phyloP scores from a whole-genome alignment of 2,797 vertebrate genomes.

The Graptemys geographica region DNA sequence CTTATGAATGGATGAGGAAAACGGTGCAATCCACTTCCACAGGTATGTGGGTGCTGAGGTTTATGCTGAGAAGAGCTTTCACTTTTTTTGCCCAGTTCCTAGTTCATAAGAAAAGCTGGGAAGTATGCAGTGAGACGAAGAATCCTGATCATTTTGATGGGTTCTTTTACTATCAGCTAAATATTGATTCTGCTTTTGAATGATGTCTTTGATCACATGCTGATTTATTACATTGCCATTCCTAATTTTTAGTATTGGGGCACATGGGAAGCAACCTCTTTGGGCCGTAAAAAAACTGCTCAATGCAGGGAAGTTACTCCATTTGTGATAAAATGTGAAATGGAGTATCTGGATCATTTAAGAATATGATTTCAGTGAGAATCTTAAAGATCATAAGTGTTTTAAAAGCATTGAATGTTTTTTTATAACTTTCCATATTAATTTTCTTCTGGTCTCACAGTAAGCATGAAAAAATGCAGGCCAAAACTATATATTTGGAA shows the following conservation, averaged over 20 bases:
- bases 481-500: neutral
- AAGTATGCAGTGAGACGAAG: neutral
- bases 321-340: neutral
- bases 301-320: neutral
- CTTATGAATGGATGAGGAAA: slow-evolving; percentile 97
- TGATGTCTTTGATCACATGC: neutral
- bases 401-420: neutral
- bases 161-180: neutral
- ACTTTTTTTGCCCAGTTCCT: neutral
- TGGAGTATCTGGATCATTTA: neutral
- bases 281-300: neutral
- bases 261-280: neutral
- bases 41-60: slow-evolving; percentile 60
- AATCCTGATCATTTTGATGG: neutral
- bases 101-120: neutral
- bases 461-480: neutral
- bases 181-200: neutral
- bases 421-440: neutral
- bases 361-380: neutral
- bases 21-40: slow-evolving; percentile 83
- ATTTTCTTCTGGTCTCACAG: slow-evolving; percentile 16
- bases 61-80: neutral
- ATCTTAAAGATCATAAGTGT: neutral
- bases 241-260: neutral
- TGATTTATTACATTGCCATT: neutral